Evolutionary conservation across 2,888 invertebrate genomes (phyloP), one percentile per base, ranked within the genome.

Genomic region (Aricia artaxerxes): DNA sequence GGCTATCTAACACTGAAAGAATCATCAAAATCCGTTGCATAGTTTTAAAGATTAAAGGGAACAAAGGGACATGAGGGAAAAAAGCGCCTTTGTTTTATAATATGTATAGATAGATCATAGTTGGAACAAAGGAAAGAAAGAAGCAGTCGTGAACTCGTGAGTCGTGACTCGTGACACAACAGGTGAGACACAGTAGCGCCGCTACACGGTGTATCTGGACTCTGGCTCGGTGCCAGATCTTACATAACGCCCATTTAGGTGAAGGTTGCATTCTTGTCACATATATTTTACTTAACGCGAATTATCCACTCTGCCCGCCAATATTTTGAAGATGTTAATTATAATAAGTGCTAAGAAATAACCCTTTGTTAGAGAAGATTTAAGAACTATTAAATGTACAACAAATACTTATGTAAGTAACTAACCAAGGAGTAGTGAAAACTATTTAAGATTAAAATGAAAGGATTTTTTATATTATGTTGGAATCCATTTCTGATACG

Each of bases 251-350:
- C 69, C 5, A 69, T 38, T 38, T 38, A 13, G 69, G 69, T 69
- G 69, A 69, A 69, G 69, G 69, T 69, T 69, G 69, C 38, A 35
- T 38, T 69, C 69, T 69, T 69, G 35, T 69, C 69, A 35, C 69
- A 35, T 69, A 69, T 69, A 69, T 69, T 69, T 69, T 69, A 38
- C 69, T 69, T 38, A 69, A 69, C 35, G 35, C 69, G 38, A 69
- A 69, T 69, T 69, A 69, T 69, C 35, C 69, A 35, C 69, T 69
- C 4, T 9, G 13, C 35, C 69, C 69, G 69, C 69, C 69, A 69
- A 69, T 69, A 69, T 69, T 35, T 69, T 69, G 69, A 5, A 35
- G 5, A 38, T 35, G 2, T 16, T 69, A 69, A 69, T 38, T 35
- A 69, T 11, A 1, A 7, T 69, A 69, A 69, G 13, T 35, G 35